phyloP scores from a whole-genome alignment of 2,888 invertebrate species.

The Hetaerina titia region DNA sequence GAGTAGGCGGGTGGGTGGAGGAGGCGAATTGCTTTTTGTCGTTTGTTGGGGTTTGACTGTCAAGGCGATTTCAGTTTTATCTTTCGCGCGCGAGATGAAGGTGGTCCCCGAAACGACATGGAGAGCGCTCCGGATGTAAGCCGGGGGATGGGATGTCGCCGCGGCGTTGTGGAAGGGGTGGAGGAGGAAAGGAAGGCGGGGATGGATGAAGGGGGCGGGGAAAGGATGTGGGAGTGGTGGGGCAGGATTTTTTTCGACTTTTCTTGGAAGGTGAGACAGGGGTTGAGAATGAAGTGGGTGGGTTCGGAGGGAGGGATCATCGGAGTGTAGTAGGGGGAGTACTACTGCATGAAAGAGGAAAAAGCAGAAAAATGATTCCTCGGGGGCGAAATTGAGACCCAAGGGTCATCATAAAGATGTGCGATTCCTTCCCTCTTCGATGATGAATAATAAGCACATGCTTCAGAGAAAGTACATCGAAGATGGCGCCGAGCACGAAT shows the following conservation, averaged over 20 bases:
- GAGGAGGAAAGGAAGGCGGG: background rate
- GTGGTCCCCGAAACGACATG: background rate
- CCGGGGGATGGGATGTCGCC: background rate
- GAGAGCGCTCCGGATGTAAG: constrained; percentile 49
- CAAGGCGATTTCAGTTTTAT: constrained; percentile 62
- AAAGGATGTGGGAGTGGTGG: background rate
- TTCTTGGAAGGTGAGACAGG: background rate
- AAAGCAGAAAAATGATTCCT: background rate
- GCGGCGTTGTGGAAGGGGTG: background rate
- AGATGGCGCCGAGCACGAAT: too few relatives aligned
- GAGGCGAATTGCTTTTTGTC: constrained; percentile 59
- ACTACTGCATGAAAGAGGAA: background rate
- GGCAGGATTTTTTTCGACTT: background rate
- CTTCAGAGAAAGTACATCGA: too few relatives aligned
- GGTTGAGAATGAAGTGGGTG: background rate
- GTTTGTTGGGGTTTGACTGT: constrained; percentile 60
- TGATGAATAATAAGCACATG: too few relatives aligned
- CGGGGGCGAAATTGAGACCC: background rate
- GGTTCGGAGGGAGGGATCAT: constrained; percentile 27
- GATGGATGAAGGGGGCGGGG: background rate
- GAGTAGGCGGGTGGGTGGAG: background rate
- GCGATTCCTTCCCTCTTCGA: too few relatives aligned
- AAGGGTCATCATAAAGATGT: background rate
- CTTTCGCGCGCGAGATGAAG: constrained; percentile 37
- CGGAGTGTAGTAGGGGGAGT: background rate